Percentiles rank a stretch among this genome's conserved stretches.
Conservation (phyloP, 2,797 vertebrate species). For the Pogoniulus pusillus region DNA sequence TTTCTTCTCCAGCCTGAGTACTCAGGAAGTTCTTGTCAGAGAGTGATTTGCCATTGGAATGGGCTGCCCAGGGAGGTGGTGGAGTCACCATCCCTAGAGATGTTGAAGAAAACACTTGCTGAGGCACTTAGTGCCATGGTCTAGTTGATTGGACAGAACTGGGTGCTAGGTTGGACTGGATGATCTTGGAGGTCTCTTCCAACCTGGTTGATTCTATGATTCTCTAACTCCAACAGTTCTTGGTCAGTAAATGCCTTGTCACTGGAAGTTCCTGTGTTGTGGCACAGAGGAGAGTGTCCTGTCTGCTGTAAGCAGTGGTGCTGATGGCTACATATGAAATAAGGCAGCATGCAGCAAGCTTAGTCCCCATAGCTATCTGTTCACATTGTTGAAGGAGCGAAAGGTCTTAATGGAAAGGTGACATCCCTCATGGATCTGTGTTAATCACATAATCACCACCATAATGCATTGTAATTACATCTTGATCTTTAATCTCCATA, state of each 20-base stretch:
- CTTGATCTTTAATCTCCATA: not conserved
- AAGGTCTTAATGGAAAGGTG: not conserved
- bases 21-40: too few relatives aligned
- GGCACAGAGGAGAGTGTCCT: not conserved
- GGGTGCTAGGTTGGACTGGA: too few relatives aligned
- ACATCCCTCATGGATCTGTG: not conserved
- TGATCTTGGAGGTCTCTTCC: too few relatives aligned
- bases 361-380: not conserved
- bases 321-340: not conserved
- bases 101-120: too few relatives aligned
- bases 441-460: not conserved
- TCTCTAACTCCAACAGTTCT: too few relatives aligned
- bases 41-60: too few relatives aligned
- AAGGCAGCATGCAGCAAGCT: not conserved
- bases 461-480: not conserved
- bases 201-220: too few relatives aligned
- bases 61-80: too few relatives aligned
- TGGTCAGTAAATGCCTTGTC: not conserved
- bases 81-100: too few relatives aligned
- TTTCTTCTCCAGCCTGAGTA: not conserved
- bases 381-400: not conserved
- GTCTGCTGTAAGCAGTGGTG: rapidly evolving
- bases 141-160: too few relatives aligned
- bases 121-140: too few relatives aligned
- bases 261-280: not conserved